Evolutionary conservation across 2,888 invertebrate species (phyloP), one percentile per base, ranked within the genome.

Genomic region (Itoplectis maculator): DNA sequence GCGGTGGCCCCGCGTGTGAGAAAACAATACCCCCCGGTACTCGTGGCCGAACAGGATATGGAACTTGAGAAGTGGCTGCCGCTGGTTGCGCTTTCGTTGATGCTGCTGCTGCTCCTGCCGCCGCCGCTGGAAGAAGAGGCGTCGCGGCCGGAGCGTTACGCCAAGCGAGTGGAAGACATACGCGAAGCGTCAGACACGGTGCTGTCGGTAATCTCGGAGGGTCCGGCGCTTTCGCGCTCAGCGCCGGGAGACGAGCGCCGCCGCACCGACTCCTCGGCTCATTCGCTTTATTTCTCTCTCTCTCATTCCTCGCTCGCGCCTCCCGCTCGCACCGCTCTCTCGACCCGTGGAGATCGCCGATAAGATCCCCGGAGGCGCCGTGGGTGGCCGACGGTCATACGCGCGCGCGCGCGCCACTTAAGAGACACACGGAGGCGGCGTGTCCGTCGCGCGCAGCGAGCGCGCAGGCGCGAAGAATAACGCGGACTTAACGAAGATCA

Each of bases 341-440:
- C n/a, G n/a, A n/a, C n/a, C 85, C 85, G 84, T 84, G 59, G 85
- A 91, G 92, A 92, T 92, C 89, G 87, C 86, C 90, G 92, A 92
- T 92, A 92, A 92, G 90, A 89, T 73, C 18, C 61, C 59, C 90
- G 90, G n/a, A n/a, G n/a, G 90, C 92, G 88, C 90, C 88, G 92
- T 92, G 92, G 92, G 92, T 92, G 92, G 92, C 88, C 92, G 80
- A 61, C 79, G 86, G 85, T 89, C 86, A 88, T 84, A 72, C 74
- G 59, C 59, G 69, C 15, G 74, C 74, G 68, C 74, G 59, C 59
- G 69, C 15, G 74, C 74, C 69, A 70, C 84, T 86, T 80, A 74
- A 70, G 78, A 86, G 81, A 81, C 80, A 82, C 79, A 66, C 78
- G 66, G 56, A 65, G 65, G 59, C 59, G 63, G 18, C 51, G 45